Evolutionary conservation across 2,797 vertebrate genomes (phyloP).

Genomic region (Oreochromis mossambicus): DNA sequence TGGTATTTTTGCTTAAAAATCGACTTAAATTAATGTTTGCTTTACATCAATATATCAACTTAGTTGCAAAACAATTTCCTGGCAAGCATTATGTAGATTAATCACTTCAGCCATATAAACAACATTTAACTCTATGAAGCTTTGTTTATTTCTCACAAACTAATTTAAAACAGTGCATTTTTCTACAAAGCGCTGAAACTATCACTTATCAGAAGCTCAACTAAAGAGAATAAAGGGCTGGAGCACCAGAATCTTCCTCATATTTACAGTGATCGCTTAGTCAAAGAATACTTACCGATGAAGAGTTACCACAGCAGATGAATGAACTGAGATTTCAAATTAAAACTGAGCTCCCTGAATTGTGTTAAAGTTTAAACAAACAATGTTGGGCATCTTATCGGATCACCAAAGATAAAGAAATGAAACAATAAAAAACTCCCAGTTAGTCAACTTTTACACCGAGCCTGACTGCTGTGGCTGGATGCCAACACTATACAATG

Average conservation of each 20-base stretch:
- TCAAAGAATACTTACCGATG: constrained; percentile 11
- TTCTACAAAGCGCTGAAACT: neutral
- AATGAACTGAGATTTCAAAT: constrained; percentile 18
- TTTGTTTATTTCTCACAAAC: neutral
- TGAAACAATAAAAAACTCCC: neutral
- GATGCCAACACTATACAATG: neutral
- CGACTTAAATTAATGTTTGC: neutral
- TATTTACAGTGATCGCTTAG: neutral
- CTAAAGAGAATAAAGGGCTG: neutral
- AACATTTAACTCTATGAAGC: neutral
- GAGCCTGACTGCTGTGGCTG: neutral
- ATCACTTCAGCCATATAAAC: neutral
- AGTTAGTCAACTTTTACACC: neutral
- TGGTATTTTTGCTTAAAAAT: neutral
- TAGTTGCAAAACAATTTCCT: neutral
- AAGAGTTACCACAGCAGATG: neutral
- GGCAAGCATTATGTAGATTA: neutral
- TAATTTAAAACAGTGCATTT: neutral
- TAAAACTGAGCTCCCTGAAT: constrained; percentile 7
- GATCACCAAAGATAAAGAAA: neutral
- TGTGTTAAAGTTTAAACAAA: neutral
- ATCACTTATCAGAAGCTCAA: neutral
- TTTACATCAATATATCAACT: neutral
- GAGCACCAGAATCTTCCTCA: neutral
- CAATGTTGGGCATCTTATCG: neutral